Evolutionary conservation across 2,797 vertebrate genomes (phyloP).

Genomic region (Morelia viridis): DNA sequence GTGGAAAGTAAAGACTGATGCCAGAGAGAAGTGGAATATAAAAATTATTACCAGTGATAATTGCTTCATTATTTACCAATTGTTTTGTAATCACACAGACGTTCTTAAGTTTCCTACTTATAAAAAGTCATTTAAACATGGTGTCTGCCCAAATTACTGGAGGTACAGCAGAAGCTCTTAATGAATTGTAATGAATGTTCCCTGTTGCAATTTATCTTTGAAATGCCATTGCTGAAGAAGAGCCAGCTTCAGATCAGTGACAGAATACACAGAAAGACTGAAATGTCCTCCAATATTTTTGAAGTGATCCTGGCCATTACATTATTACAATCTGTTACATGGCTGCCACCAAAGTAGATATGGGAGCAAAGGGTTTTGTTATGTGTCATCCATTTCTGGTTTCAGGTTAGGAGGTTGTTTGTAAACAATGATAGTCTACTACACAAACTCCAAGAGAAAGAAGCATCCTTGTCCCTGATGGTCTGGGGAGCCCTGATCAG

Average conservation of each 20-base stretch:
- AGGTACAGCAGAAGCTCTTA: neutral
- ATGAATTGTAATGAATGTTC: neutral
- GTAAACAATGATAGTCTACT: neutral
- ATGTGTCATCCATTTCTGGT: neutral
- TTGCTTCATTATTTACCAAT: neutral
- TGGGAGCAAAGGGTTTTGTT: neutral
- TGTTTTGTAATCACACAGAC: neutral
- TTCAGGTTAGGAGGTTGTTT: neutral
- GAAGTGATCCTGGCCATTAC: neutral
- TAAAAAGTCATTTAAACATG: neutral
- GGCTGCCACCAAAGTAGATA: neutral
- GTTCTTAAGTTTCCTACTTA: neutral
- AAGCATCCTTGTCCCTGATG: neutral
- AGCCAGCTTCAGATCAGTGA: neutral
- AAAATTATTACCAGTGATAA: neutral
- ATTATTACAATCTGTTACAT: neutral
- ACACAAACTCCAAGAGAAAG: neutral
- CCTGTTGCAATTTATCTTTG: neutral
- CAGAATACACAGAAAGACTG: neutral
- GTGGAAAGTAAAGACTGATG: neutral
- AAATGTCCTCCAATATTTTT: neutral
- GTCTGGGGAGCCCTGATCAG: neutral
- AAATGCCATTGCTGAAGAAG: neutral
- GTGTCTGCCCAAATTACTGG: neutral
- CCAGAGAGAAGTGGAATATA: neutral